Evolutionary conservation across 2,888 invertebrate species (phyloP).

Genomic region (Ennomos erosarius): DNA sequence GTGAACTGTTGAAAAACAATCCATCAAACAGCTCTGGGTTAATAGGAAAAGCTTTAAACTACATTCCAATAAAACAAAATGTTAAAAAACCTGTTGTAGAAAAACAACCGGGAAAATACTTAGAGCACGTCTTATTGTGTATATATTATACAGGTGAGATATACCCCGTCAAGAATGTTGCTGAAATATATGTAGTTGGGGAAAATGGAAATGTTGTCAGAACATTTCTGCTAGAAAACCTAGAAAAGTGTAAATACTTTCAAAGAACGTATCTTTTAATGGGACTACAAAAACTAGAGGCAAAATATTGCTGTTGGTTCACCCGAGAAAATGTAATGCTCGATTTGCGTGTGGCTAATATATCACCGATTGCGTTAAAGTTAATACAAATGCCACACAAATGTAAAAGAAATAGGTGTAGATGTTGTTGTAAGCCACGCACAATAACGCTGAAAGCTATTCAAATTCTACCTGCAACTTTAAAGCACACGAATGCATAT

Average conservation of each 20-base stretch:
- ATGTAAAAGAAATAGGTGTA: slow-evolving; percentile 38
- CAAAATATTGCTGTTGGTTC: slow-evolving; percentile 50
- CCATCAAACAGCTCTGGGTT: neutral
- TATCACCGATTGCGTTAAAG: slow-evolving; percentile 31
- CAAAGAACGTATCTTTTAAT: slow-evolving; percentile 12
- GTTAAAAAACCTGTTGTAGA: neutral
- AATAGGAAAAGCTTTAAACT: slow-evolving; percentile 25
- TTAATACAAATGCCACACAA: slow-evolving; percentile 39
- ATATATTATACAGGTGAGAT: slow-evolving; percentile 14
- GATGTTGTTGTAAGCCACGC: slow-evolving; percentile 32
- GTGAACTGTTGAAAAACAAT: slow-evolving; percentile 8
- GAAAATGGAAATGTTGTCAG: slow-evolving; percentile 30
- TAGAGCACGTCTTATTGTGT: slow-evolving; percentile 21
- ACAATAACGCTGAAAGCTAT: neutral
- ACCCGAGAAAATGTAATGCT: slow-evolving; percentile 41
- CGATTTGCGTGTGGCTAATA: slow-evolving; percentile 25
- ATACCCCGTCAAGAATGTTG: neutral
- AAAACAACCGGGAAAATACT: slow-evolving; percentile 5
- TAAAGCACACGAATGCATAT: slow-evolving; percentile 13
- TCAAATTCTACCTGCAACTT: slow-evolving; percentile 1
- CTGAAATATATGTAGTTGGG: slow-evolving; percentile 38
- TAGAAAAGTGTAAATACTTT: neutral
- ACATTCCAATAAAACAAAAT: slow-evolving; percentile 9
- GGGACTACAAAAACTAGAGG: slow-evolving; percentile 4
- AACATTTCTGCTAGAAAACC: slow-evolving; percentile 12